phyloP scores from a whole-genome alignment of 2,113 vertebrate species.

The Hippocampus zosterae region DNA sequence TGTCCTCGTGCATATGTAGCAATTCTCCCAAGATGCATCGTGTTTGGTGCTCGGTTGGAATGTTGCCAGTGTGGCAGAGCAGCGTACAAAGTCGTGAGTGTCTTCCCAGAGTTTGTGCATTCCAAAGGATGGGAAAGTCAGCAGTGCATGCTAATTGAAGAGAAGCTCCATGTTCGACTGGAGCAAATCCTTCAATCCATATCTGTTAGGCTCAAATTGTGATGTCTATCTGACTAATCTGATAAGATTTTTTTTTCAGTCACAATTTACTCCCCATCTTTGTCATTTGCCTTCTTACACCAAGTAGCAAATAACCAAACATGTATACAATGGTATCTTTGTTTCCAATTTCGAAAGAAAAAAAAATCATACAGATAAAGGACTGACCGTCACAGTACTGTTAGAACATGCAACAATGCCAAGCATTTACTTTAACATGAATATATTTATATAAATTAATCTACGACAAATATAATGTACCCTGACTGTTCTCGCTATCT shows the following conservation, averaged over 20 bases:
- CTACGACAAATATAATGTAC: slow-evolving; percentile 45
- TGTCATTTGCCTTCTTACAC: background rate
- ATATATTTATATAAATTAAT: too few species aligned
- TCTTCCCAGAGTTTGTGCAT: slow-evolving; percentile 51
- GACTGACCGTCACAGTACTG: background rate
- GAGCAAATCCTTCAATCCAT: slow-evolving; percentile 59
- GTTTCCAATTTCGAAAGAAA: background rate
- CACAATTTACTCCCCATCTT: slow-evolving; percentile 7
- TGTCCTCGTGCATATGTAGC: slow-evolving; percentile 17
- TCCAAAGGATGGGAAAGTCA: slow-evolving; percentile 55
- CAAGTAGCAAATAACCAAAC: background rate
- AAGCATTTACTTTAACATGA: slow-evolving; percentile 19
- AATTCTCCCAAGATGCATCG: slow-evolving; percentile 28
- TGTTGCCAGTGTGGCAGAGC: slow-evolving; percentile 41
- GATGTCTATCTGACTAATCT: slow-evolving; percentile 56
- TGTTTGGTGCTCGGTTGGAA: slow-evolving; percentile 47
- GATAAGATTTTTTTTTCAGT: slow-evolving; percentile 41
- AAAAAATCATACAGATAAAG: background rate
- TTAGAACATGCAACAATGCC: slow-evolving; percentile 14
- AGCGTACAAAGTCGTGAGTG: slow-evolving; percentile 40
- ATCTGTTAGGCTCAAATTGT: slow-evolving; percentile 45
- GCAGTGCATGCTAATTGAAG: slow-evolving; percentile 42
- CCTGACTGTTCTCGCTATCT: slow-evolving; percentile 29
- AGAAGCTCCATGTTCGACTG: slow-evolving; percentile 39
- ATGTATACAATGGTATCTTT: background rate